Percentiles rank a stretch among this genome's conserved stretches.
Conservation (phyloP, 2,113 vertebrate genomes). For the Ancistrus triradiatus region DNA sequence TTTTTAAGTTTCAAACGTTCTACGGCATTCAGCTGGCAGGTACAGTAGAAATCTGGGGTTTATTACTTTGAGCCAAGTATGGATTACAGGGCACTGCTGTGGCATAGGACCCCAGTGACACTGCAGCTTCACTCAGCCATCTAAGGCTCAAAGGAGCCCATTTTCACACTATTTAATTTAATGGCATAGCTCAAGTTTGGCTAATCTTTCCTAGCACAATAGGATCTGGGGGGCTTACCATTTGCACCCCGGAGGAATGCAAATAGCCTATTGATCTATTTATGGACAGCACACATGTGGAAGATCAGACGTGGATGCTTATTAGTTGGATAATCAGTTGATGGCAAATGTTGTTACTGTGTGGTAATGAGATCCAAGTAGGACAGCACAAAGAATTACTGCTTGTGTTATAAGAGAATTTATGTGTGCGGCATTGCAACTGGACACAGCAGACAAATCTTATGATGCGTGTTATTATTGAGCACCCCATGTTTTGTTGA, state of each 20-base stretch:
- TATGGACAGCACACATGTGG: conserved; percentile 39
- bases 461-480: too few species aligned
- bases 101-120: conserved; percentile 46
- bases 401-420: too few species aligned
- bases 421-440: too few species aligned
- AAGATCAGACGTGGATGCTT: conserved; percentile 20
- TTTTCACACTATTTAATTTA: conserved; percentile 69
- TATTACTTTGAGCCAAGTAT: conserved; percentile 60
- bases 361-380: not conserved
- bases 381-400: conserved; percentile 23
- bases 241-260: conserved; percentile 48
- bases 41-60: conserved; percentile 73
- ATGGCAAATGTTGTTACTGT: conserved; percentile 1
- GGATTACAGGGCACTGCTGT: conserved; percentile 58
- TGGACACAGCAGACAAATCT: too few species aligned
- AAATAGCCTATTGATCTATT: conserved; percentile 54
- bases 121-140: conserved; percentile 36
- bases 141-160: conserved; percentile 49
- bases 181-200: conserved; percentile 56
- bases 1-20: conserved; percentile 56
- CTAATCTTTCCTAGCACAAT: conserved; percentile 60
- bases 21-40: conserved; percentile 68
- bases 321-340: conserved; percentile 7
- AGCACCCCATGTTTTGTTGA: too few species aligned
- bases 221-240: conserved; percentile 47